phyloP scores from a whole-genome alignment of 2,113 vertebrate genomes.

The Pterocles gutturalis region DNA sequence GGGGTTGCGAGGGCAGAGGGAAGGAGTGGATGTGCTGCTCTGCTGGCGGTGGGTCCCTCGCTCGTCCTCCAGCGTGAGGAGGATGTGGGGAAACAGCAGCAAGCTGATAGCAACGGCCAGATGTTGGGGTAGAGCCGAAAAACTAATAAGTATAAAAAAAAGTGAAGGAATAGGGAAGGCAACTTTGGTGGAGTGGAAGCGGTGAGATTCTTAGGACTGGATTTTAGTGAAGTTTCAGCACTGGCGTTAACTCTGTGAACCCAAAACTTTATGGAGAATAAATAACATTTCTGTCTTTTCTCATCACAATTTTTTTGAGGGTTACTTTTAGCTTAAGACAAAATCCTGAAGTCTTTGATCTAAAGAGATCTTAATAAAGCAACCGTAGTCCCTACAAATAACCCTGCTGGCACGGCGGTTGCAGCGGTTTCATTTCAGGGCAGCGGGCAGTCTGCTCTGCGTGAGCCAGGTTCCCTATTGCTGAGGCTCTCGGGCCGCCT shows the following conservation, averaged over 20 bases:
- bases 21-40: rapidly evolving
- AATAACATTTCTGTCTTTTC: background rate
- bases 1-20: background rate
- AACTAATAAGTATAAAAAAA: background rate
- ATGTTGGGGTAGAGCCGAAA: background rate
- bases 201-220: background rate
- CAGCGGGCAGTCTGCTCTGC: background rate
- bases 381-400: background rate
- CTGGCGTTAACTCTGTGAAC: background rate
- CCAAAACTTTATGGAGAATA: background rate
- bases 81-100: background rate
- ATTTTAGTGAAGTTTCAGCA: background rate
- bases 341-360: background rate
- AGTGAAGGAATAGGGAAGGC: background rate
- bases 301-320: background rate
- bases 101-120: background rate
- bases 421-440: background rate
- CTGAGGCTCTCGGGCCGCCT: too few species aligned
- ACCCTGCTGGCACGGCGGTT: rapidly evolving
- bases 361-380: background rate
- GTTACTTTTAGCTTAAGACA: background rate
- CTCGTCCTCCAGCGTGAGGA: rapidly evolving
- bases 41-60: rapidly evolving
- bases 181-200: background rate
- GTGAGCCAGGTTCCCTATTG: rapidly evolving